Percentiles rank a stretch among this genome's conserved stretches.
Evolutionary conservation across 37 sponge, comb jelly and placozoan species (phyloP).

Genomic region (Chondrilla cf. caribensis): DNA sequence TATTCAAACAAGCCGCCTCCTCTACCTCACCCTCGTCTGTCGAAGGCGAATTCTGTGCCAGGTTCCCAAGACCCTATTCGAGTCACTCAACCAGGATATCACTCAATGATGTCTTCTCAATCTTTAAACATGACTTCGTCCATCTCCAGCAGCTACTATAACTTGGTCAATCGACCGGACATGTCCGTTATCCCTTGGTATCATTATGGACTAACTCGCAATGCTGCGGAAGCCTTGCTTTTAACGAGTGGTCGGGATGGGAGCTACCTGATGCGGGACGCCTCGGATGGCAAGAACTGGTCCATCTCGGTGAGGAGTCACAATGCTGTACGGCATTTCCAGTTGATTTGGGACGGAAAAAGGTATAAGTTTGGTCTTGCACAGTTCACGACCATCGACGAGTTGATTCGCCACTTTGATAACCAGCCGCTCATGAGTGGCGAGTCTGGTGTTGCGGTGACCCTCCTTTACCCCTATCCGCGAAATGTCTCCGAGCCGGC

Average conservation of each 20-base stretch:
- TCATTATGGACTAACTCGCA: not conserved
- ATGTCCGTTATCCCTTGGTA: slow-evolving; percentile 13
- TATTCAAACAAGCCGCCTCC: not conserved
- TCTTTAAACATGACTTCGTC: too few species aligned
- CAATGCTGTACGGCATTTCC: slow-evolving; percentile 82
- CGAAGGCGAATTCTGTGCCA: not conserved
- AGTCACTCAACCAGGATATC: not conserved
- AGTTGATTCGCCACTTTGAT: slow-evolving; percentile 77
- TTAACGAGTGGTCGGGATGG: not conserved
- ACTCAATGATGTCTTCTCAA: too few species aligned
- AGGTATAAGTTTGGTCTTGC: slow-evolving; percentile 82
- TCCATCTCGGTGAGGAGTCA: slow-evolving; percentile 40
- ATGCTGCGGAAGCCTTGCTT: slow-evolving; percentile 17
- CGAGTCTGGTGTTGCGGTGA: slow-evolving; percentile 49
- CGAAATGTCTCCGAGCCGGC: slow-evolving; percentile 48
- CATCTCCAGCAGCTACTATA: not conserved
- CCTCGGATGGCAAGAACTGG: slow-evolving; percentile 6
- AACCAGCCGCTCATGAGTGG: slow-evolving; percentile 84
- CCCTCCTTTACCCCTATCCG: slow-evolving; percentile 40
- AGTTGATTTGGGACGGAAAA: slow-evolving; percentile 72
- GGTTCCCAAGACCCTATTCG: not conserved
- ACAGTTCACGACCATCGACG: slow-evolving; percentile 49
- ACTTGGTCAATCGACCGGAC: not conserved
- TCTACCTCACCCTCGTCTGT: not conserved
- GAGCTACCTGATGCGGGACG: not conserved